Evolutionary conservation across 92 coral and sea anemone species (phyloP), one percentile per base, ranked within the genome.

Genomic region (Virgularia gustaviana): DNA sequence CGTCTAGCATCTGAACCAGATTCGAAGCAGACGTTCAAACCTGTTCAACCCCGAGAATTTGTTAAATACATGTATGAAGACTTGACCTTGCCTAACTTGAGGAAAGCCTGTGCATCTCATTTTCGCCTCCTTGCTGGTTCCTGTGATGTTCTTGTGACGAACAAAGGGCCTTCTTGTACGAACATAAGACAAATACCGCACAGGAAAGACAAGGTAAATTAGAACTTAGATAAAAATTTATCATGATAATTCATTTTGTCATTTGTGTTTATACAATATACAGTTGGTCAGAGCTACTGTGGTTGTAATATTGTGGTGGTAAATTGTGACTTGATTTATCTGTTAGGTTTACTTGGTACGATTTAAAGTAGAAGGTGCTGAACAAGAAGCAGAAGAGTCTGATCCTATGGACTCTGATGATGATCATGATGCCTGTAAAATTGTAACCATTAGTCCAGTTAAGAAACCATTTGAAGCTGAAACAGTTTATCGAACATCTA

Each of bases 41-140:
- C 57, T 44, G 75, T 86, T 32, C 79, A 82, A 54, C 90, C 84
- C 19, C 63, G 84, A 19, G 86, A 78, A 73, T 82, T 78, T 67
- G 85, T 82, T 30, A 39, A 33, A 12, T 83, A 71, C 57, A 61
- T 55, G 16, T 78, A 65, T 57, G 68, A 73, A 39, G 84, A 82
- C 4, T 38, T 86, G 36, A 77, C 79, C 2, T 16, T 86, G 29
- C 49, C 32, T 15, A 83, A 83, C 67, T 65, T 86, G 13, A n/a
- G 76, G 71, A 87, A 79, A 54, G 85, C 87, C 13, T 86, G 91
- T 79, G 91, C 83, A 7, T 62, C 78, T 18, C 88, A 83, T 41
- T 87, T 83, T 44, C 65, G 52, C 49, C 71, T 74, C 16, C 88
- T 85, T 36, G 36, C 55, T 36, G 29, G 71, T 15, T 49, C 83